Evolutionary conservation across 2,888 invertebrate genomes (phyloP).

Genomic region (Epinotia nisella): DNA sequence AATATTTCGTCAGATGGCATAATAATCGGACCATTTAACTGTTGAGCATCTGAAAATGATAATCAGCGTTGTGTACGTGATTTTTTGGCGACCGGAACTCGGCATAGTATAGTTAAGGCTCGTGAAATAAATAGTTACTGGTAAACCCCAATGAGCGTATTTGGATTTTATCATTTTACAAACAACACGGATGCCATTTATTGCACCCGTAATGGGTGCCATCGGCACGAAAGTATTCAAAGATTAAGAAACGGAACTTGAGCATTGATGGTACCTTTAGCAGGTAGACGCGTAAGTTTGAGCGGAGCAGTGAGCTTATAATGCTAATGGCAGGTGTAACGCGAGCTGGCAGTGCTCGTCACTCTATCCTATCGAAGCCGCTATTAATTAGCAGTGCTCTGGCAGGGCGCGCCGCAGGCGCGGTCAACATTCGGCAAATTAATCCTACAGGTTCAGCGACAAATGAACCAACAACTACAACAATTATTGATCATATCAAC

Average conservation of each 20-base stretch:
- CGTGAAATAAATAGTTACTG: neutral
- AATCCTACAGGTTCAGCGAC: slow-evolving; percentile 74
- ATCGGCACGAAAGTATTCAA: neutral
- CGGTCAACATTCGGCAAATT: slow-evolving; percentile 81
- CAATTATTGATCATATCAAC: slow-evolving; percentile 72
- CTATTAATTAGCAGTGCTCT: slow-evolving; percentile 76
- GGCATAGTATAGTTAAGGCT: neutral
- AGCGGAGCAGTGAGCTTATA: slow-evolving; percentile 57
- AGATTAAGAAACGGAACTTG: neutral
- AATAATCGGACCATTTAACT: slow-evolving; percentile 68
- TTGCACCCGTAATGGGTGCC: neutral
- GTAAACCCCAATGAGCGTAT: neutral
- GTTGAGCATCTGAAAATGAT: slow-evolving; percentile 73
- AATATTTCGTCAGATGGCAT: slow-evolving; percentile 66
- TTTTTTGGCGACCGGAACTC: neutral
- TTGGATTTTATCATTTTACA: neutral
- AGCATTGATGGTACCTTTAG: neutral
- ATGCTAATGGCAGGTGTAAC: slow-evolving; percentile 75
- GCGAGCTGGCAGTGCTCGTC: slow-evolving; percentile 60
- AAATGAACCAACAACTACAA: slow-evolving; percentile 64
- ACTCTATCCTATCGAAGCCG: slow-evolving; percentile 71
- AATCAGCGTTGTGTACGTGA: slow-evolving; percentile 47
- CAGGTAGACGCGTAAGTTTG: slow-evolving; percentile 18
- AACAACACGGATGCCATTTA: neutral
- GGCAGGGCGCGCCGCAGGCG: slow-evolving; percentile 76